Base-by-base conservation (phyloP, 2,888 invertebrate genomes). In the Drosophila melanocephala region DNA sequence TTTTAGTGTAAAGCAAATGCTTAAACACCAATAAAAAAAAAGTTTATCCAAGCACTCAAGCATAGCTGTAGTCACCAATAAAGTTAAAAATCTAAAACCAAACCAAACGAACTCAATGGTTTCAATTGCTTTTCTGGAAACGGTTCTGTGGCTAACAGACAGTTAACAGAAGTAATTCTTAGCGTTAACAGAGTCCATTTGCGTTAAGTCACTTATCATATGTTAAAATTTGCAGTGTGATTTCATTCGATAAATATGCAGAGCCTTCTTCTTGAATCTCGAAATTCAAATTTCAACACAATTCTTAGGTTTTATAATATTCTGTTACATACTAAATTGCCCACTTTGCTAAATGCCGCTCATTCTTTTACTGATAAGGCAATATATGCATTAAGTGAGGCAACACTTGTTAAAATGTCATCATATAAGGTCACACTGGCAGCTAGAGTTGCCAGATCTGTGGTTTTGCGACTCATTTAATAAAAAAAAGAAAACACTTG, bases 61-160 rank as follows among this genome's bases (percentile, higher is more conserved):
- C 72, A 69, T 87, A 87, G 83, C 65, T 84, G 74, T 89, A 89
- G 78, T 64, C 65, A 80, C 69, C 64, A 88, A 89, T 87, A 88
- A 91, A 81, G 69, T 74, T 78, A n/a, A 35, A 81, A 72, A 53
- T 58, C 57, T n/a, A 50, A 73, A 72, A 64, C 9, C 59, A 44
- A n/a, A n/a, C 7, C 9, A 28, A 47, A 47, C 9, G 26, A 9
- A 37, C 4, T 16, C n/a, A 44, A 33, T 37, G 39, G 12, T 55
- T 50, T 56, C 12, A 56, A 19, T n/a, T 10, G 2, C 26, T 26
- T 60, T 58, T 33, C 26, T 9, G 7, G 5, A 33, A 33, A 26
- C 26, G 4, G 19, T 3, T 32, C 7, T 32, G 12, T 16, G 28
- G 0, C 9, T 30, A 30, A 37, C 37, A 28, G n/a, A 28, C 28